phyloP scores from a whole-genome alignment of 2,888 invertebrate species.

The Hemithea aestivaria region DNA sequence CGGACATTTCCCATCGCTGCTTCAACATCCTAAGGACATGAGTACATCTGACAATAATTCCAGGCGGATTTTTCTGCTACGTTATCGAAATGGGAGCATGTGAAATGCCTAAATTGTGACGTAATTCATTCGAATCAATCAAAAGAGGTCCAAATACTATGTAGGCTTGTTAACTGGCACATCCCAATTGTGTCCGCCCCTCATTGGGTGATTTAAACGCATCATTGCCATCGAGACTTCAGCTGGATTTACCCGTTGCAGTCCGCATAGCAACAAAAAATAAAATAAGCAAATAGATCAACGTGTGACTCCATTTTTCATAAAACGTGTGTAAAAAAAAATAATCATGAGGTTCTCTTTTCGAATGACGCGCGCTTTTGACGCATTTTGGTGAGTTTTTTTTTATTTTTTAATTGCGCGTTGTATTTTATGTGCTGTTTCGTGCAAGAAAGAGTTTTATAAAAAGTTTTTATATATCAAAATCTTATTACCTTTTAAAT shows the following conservation, averaged over 20 bases:
- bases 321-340: conserved; percentile 7
- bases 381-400: conserved; percentile 59
- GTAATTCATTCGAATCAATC: conserved; percentile 10
- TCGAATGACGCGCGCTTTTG: conserved; percentile 35
- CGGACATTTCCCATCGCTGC: no score
- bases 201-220: conserved; percentile 42
- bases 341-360: conserved; percentile 35
- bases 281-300: conserved; percentile 1
- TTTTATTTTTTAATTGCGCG: neutral
- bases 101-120: no score
- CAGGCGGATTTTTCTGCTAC: no score
- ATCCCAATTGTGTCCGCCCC: conserved; percentile 57
- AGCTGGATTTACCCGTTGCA: conserved; percentile 47
- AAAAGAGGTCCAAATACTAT: conserved; percentile 23
- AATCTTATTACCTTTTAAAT: no score
- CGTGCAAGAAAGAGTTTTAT: no score
- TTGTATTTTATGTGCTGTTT: conserved; percentile 1
- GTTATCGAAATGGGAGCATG: no score
- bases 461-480: no score
- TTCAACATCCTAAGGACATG: no score
- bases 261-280: conserved; percentile 12
- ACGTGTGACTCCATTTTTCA: conserved; percentile 6
- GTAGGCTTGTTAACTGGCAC: conserved; percentile 34
- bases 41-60: no score
- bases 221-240: conserved; percentile 47